Base-by-base conservation (phyloP, 2,888 invertebrate species). In the Heliconius ismenius region DNA sequence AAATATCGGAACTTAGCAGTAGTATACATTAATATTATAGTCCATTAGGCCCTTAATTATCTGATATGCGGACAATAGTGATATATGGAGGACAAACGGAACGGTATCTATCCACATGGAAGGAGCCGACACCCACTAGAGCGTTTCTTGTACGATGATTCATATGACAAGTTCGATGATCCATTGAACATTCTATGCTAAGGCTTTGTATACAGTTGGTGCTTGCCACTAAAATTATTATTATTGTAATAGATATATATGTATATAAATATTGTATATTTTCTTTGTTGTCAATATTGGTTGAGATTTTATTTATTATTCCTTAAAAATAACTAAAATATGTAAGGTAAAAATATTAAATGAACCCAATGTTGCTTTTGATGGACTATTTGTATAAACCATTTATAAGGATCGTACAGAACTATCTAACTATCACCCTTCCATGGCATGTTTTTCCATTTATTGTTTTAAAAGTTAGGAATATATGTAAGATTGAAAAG, bases 71-170 rank as follows among this genome's bases (percentile, higher is more conserved):
- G 80, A 73, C 78, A 78, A 74, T 74, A 78, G 75, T 78, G 75
- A 78, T 79, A 68, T 79, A 79, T 77, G 62, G 73, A 76, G 79
- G 79, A 68, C 68, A 67, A 79, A 75, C 76, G 73, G 67, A 74
- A 67, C 77, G 49, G 49, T 79, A 77, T 77, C 74, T 76, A 36
- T 67, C 73, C 77, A 80, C 77, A 70, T 79, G 80, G 80, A 79
- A 77, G 79, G 74, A 77, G 79, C 63, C 49, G 32, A 77, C 80
- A 77, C 80, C 79, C 79, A 79, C 79, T 76, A 75, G 43, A 43
- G 74, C 77, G 60, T 74, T 74, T 80, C 80, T 80, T 69, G 76
- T 58, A 28, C 68, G 74, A 76, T 80, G 79, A 80, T 80, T 80
- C 79, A 79, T 80, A 65, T 77, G 79, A 80, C 77, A 75, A 69